Conservation (phyloP, 35 echinoderm and acorn worm species). For the Apostichopus japonicus region DNA sequence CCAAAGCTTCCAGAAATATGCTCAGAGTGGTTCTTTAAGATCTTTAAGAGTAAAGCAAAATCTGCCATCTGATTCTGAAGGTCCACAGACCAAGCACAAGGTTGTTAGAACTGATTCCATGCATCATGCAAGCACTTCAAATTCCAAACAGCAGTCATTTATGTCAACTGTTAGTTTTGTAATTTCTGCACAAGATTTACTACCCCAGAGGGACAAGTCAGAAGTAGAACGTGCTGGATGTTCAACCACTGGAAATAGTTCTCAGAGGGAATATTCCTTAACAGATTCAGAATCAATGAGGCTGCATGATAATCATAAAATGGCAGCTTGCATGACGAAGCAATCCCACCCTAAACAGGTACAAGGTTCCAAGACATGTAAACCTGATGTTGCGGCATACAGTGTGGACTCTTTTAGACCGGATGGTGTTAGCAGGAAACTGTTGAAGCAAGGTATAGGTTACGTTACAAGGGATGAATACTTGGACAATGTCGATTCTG, state of each 20-base stretch:
- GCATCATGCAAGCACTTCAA: background rate
- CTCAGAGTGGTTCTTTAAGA: background rate
- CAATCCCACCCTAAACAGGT: background rate
- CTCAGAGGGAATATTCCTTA: too few species aligned
- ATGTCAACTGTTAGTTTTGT: constrained; percentile 45
- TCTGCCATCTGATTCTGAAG: background rate
- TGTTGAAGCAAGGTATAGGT: background rate
- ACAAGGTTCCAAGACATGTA: background rate
- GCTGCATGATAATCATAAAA: background rate
- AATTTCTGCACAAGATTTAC: constrained; percentile 9
- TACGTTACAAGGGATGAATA: background rate
- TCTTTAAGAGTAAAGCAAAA: background rate
- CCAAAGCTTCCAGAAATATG: background rate
- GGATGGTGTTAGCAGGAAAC: background rate
- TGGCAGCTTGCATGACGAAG: background rate
- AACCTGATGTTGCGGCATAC: background rate
- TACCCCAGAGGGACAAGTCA: background rate
- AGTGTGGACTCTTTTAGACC: background rate
- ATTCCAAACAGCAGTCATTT: background rate
- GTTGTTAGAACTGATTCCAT: background rate
- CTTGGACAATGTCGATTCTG: background rate
- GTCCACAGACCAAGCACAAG: background rate
- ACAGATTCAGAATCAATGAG: too few species aligned
- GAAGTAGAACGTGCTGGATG: background rate
- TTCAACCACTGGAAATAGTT: background rate